Conservation (phyloP, 2,888 invertebrate species). For the Phorcus lineatus region DNA sequence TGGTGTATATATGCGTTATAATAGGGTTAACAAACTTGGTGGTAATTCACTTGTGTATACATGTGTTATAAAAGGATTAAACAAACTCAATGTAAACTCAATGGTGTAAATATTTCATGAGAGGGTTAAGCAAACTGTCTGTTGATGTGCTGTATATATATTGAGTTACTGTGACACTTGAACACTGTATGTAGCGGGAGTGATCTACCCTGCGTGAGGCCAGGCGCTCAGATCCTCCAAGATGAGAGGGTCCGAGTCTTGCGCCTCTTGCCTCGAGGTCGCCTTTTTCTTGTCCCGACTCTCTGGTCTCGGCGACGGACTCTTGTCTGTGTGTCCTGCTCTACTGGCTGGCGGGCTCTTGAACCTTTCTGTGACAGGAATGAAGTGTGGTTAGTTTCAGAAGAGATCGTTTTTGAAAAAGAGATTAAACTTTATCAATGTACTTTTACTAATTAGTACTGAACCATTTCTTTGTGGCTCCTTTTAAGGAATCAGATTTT, state of each 20-base stretch:
- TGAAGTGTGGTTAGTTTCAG: not conserved
- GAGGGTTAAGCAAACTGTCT: too few species aligned
- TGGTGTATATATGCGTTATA: too few species aligned
- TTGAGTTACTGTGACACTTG: not conserved
- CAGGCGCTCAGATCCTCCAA: constrained; percentile 59
- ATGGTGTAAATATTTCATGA: too few species aligned
- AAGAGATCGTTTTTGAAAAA: not conserved
- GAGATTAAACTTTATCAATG: too few species aligned
- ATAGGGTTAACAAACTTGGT: too few species aligned
- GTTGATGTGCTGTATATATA: too few species aligned
- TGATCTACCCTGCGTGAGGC: constrained; percentile 50
- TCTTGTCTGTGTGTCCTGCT: not conserved
- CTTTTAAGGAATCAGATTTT: too few species aligned
- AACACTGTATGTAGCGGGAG: constrained; percentile 1
- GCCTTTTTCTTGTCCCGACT: constrained; percentile 35
- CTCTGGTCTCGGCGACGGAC: constrained; percentile 20
- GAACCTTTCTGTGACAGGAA: not conserved
- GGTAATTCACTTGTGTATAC: too few species aligned
- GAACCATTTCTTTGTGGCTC: too few species aligned
- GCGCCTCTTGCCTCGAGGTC: constrained; percentile 38
- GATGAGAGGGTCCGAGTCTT: constrained; percentile 48
- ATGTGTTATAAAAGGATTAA: too few species aligned
- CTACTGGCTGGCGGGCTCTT: not conserved
- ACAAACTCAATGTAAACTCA: too few species aligned
- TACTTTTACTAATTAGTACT: too few species aligned